These are phyloP conservation scores for Orthosia gracilis DNA, from an alignment of 2,888 invertebrate genomes.

Conservation along the genomic window DNA sequence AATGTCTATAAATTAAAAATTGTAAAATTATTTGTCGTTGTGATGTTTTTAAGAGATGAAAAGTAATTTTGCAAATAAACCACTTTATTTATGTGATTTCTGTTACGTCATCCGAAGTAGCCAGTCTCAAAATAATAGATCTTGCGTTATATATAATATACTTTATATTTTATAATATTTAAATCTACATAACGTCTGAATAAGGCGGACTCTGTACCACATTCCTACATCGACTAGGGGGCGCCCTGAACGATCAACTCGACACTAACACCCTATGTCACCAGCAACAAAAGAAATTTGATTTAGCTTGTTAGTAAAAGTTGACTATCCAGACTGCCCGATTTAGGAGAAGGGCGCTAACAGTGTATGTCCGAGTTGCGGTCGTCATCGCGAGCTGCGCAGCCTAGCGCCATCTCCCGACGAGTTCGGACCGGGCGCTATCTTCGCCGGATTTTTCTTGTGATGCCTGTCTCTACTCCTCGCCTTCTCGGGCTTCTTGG, in stretches of 20 bases:
- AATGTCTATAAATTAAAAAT: constrained; percentile 66
- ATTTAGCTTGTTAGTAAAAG: constrained; percentile 21
- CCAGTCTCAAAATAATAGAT: constrained; percentile 65
- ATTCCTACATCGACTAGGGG: constrained; percentile 45
- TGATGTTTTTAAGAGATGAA: constrained; percentile 58
- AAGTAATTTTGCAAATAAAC: constrained; percentile 46
- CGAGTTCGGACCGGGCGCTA: constrained; percentile 73
- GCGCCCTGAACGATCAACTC: constrained; percentile 32
- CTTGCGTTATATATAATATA: constrained; percentile 56
- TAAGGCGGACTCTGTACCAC: constrained; percentile 67
- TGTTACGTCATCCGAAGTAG: constrained; percentile 63
- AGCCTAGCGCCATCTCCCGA: constrained; percentile 84
- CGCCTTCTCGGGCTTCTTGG: constrained; percentile 76
- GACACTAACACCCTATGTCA: constrained; percentile 19
- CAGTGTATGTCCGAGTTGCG: constrained; percentile 21
- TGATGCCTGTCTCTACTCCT: constrained; percentile 76
- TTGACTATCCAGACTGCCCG: constrained; percentile 29
- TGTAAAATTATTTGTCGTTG: constrained; percentile 64
- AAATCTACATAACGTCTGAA: constrained; percentile 66
- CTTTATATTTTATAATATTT: constrained; percentile 59
- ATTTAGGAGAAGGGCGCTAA: constrained; percentile 27
- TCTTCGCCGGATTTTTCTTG: constrained; percentile 75
- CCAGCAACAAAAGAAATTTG: constrained; percentile 23
- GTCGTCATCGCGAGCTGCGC: constrained; percentile 89
- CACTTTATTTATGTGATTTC: constrained; percentile 60